Evolutionary conservation across 2,888 invertebrate genomes (phyloP), one percentile per base, ranked within the genome.

Genomic region (Imbricaverruca yamaguchii): DNA sequence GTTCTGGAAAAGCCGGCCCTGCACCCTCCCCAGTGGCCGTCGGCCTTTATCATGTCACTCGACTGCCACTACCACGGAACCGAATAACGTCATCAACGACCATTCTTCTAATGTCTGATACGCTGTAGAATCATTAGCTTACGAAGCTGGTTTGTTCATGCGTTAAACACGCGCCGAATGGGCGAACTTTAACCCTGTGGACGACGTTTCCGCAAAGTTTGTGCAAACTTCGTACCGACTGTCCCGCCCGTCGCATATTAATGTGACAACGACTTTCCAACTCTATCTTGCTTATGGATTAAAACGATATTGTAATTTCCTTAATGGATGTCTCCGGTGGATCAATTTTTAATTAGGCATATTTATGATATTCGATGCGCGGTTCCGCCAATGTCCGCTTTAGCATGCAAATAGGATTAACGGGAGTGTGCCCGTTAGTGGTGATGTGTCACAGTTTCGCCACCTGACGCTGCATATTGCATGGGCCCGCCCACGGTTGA

Each of bases 271-370:
- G 74, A 55, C 55, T 21, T 55, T 74, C 74, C 74, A 74, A 74
- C 74, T 74, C 74, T 74, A 74, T 74, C 74, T 55, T 21, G 53
- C 53, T 53, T 21, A 15, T 74, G 74, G 74, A 74, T 74, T 55
- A 74, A 55, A 53, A 55, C 74, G 53, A 74, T 74, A 74, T 10
- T 74, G 74, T 74, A 74, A 74, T 74, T 55, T 74, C 74, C 74
- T 53, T 74, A 74, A 74, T 74, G 74, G 74, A 53, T 55, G 74
- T 74, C 74, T 74, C 74, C 18, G 21, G 53, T 18, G 53, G 74
- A 74, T 74, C 74, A 74, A 74, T 74, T 53, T 74, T 74, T 74
- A 74, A 74, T 74, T 74, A 74, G 74, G 74, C 74, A 74, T 74
- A 74, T 74, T 74, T 74, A 74, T 74, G 74, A 55, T 55, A 74